Percentiles rank a stretch among this genome's conserved stretches.
Conservation (phyloP, 2,888 invertebrate genomes). For the Amiota mariae region DNA sequence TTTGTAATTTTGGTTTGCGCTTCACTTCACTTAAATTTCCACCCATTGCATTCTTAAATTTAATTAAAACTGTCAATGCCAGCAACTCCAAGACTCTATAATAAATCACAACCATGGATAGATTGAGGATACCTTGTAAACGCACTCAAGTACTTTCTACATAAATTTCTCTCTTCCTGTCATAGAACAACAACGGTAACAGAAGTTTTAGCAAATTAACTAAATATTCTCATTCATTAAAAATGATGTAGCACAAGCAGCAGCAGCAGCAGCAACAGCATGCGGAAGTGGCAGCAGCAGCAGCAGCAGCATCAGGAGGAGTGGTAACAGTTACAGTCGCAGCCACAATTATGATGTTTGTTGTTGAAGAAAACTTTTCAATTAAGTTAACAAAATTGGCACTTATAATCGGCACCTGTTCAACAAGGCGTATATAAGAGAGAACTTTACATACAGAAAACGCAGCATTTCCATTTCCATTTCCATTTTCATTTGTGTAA, state of each 20-base stretch:
- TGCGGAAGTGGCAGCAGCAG: no score
- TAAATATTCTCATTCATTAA: neutral
- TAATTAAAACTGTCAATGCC: constrained; percentile 64
- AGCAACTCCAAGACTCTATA: constrained; percentile 39
- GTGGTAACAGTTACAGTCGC: no score
- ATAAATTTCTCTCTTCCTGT: constrained; percentile 3
- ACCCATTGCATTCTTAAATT: constrained; percentile 22
- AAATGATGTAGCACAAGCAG: neutral
- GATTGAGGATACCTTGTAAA: no score
- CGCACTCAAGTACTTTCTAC: neutral
- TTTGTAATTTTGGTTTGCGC: neutral
- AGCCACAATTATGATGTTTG: constrained; percentile 30
- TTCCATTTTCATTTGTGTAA: no score
- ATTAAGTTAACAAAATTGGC: constrained; percentile 61
- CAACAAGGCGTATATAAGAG: constrained; percentile 55
- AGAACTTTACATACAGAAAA: constrained; percentile 16
- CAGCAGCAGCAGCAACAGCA: no score
- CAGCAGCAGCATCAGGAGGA: no score
- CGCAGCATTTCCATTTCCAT: no score
- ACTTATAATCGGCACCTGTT: constrained; percentile 66
- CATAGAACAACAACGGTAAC: constrained; percentile 5
- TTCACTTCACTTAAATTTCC: no score
- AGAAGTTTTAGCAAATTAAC: constrained; percentile 5
- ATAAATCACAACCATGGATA: constrained; percentile 52
- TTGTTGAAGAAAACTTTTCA: constrained; percentile 62